phyloP scores from a whole-genome alignment of 2,797 vertebrate genomes.

The Podargus strigoides region DNA sequence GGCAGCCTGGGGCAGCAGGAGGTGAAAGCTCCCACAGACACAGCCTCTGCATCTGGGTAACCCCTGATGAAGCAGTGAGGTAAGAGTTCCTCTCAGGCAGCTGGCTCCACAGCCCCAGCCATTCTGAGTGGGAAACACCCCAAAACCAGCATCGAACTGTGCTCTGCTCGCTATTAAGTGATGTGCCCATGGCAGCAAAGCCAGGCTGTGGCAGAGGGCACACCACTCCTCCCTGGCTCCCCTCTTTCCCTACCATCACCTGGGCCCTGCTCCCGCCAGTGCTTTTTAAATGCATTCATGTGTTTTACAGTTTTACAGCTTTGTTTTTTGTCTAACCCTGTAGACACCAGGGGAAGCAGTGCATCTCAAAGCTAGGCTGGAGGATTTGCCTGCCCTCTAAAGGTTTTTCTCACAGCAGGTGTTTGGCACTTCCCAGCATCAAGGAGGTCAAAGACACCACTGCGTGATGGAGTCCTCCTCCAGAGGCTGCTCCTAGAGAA shows the following conservation, averaged over 20 bases:
- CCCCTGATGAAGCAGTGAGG: neutral
- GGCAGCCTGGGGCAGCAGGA: too few relatives aligned
- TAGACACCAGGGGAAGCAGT: accelerated
- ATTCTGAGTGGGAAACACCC: neutral
- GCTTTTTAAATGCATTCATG: accelerated
- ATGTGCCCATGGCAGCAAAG: neutral
- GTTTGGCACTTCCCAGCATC: neutral
- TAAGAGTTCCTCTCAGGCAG: neutral
- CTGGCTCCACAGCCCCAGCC: neutral
- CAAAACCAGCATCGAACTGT: neutral
- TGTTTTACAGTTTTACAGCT: neutral
- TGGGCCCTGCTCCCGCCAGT: neutral
- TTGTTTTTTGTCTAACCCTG: neutral
- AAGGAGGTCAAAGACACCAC: neutral
- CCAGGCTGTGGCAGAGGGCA: neutral
- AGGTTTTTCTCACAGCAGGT: neutral
- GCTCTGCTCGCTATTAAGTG: neutral
- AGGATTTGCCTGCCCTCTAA: neutral
- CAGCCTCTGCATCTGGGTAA: neutral
- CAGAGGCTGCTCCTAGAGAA: neutral
- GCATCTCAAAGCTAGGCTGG: neutral
- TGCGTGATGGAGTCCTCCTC: neutral
- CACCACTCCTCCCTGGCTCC: accelerated
- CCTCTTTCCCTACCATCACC: neutral
- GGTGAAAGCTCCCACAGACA: neutral